Conservation (phyloP, 2,113 vertebrate genomes). For the Eptatretus burgeri region DNA sequence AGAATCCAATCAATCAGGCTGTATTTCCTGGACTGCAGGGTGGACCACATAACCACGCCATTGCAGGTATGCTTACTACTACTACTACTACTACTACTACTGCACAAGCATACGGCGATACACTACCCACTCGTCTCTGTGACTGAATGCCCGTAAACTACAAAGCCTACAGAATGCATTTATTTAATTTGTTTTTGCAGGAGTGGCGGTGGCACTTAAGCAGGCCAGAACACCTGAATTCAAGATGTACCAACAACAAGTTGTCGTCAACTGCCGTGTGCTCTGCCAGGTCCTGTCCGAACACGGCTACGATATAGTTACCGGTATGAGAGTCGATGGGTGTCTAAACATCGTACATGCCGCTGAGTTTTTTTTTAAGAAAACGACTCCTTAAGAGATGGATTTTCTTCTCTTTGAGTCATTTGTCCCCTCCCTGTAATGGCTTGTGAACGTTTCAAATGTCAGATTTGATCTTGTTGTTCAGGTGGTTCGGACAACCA, state of each 20-base stretch:
- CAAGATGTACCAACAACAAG: constrained; percentile 47
- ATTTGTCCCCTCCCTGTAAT: too few relatives aligned
- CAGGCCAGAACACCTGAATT: constrained; percentile 68
- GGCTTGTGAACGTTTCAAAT: too few relatives aligned
- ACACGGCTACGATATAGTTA: constrained; percentile 54
- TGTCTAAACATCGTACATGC: not conserved
- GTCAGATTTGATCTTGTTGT: constrained; percentile 7
- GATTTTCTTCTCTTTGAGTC: too few relatives aligned
- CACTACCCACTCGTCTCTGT: too few relatives aligned
- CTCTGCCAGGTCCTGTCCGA: constrained; percentile 21
- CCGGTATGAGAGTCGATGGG: constrained; percentile 20
- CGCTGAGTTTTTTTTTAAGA: not conserved
- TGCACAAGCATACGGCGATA: too few relatives aligned
- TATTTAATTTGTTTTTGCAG: constrained; percentile 15
- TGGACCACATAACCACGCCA: constrained; percentile 83
- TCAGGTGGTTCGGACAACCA: constrained; percentile 83
- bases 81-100: too few relatives aligned
- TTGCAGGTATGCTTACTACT: constrained; percentile 38
- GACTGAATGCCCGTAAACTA: too few relatives aligned
- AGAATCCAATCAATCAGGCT: constrained; percentile 60
- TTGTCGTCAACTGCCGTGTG: constrained; percentile 45
- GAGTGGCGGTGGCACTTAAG: constrained; percentile 52
- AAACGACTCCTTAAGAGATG: not conserved
- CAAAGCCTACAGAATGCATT: too few relatives aligned
- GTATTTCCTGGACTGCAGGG: constrained; percentile 88